Base-by-base conservation (phyloP, 2,113 vertebrate genomes). In the Boulengeromyrus knoepffleri region DNA sequence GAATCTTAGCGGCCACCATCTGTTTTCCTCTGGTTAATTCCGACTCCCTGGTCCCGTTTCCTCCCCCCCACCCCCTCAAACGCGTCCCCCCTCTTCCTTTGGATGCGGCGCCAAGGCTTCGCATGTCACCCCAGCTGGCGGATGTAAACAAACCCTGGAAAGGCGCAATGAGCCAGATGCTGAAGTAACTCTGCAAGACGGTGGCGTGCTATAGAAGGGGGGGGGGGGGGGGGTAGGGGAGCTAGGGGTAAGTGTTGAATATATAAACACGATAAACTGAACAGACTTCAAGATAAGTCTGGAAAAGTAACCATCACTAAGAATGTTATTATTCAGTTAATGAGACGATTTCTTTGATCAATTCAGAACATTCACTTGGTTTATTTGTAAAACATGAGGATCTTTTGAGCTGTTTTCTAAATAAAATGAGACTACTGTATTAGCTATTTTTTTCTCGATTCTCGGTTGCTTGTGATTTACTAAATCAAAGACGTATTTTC, bases 11-110 rank as follows among this genome's bases (percentile, higher is more conserved):
- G n/a, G 5, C 62, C 85, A 58, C 89, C 86, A 90, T 90, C 90
- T 90, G 90, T 90, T 88, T 90, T 90, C 90, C 90, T 90, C 86
- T 90, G 62, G 31, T 50, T 70, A 88, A 45, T 52, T 47, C 46
- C 21, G 24, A 77, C 31, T 21, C 86, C 87, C 27, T n/a, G 53
- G 50, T 89, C 31, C 17, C 21, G 50, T 49, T 77, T 50, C 88
- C 88, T 45, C 89, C 21, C 46, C 58, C 58, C 9, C 10, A 3
- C 52, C 31, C 58, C 62, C 89, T 53, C 49, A 39, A 87, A 87
- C 39, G 1, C 88, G 6, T 1, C 58, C 62, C 42, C 62, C 58
- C 19, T 1, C 21, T 53, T 74, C 85, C 46, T 74, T 21, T 52
- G 39, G 56, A 42, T 12, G 1, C 42, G 6, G 21, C 36, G 85